Evolutionary conservation across 2,797 vertebrate genomes (phyloP).

Genomic region (Eulemur albifrons): DNA sequence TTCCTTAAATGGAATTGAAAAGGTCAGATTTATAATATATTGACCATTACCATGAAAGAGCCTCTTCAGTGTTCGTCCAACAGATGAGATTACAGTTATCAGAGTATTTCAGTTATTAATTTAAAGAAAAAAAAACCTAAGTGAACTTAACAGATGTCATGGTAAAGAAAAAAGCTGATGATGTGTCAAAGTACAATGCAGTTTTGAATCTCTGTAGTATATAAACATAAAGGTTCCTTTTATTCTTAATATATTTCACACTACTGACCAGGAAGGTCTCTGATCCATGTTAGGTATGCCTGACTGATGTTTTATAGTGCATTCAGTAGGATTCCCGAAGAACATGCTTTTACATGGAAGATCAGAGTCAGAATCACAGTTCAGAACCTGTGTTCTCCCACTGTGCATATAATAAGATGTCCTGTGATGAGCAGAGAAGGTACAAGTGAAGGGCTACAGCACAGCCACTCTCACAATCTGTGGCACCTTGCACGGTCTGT

Average conservation of each 20-base stretch:
- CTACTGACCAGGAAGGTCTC: background rate
- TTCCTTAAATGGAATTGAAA: background rate
- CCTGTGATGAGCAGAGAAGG: background rate
- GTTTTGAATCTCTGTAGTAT: background rate
- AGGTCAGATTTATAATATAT: background rate
- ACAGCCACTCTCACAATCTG: background rate
- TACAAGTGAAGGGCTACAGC: background rate
- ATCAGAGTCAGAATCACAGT: background rate
- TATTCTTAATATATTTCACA: background rate
- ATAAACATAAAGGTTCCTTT: background rate
- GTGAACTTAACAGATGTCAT: background rate
- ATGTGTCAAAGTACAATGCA: background rate
- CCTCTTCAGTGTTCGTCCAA: background rate
- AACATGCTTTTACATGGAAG: conserved; percentile 13
- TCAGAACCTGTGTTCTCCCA: background rate
- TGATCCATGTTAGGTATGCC: background rate
- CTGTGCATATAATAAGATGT: background rate
- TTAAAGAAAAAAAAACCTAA: background rate
- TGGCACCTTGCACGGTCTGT: background rate
- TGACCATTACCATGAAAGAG: background rate
- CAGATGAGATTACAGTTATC: background rate
- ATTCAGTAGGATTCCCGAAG: background rate
- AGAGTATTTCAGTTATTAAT: background rate
- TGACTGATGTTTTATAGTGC: background rate
- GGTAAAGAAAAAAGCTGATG: background rate